Evolutionary conservation across 2,888 invertebrate species (phyloP).

Genomic region (Ormyrus pomaceus): DNA sequence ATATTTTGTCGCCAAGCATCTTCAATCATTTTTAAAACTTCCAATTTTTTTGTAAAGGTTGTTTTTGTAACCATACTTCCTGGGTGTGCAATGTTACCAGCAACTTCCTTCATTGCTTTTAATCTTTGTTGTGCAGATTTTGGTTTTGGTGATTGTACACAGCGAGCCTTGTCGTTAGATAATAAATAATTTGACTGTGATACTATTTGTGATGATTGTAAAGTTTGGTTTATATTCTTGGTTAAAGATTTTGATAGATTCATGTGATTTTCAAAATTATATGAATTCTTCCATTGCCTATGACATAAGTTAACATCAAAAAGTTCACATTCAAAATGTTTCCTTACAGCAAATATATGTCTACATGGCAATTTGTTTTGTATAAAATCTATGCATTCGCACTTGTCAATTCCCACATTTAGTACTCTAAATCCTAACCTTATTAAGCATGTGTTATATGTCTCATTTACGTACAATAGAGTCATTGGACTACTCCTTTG

Average conservation of each 20-base stretch:
- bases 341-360: slow-evolving; percentile 16
- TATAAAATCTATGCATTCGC: slow-evolving; percentile 5
- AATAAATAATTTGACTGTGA: not conserved
- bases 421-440: slow-evolving; percentile 4
- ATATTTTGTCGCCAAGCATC: not conserved
- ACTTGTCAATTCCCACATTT: not conserved
- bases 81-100: not conserved
- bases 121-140: not conserved
- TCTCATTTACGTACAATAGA: not conserved
- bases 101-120: not conserved
- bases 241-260: not conserved
- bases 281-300: not conserved
- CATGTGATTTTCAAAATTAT: slow-evolving; percentile 7
- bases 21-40: not conserved
- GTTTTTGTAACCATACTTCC: not conserved
- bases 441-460: not conserved
- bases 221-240: not conserved
- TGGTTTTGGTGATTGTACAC: not conserved
- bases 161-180: not conserved
- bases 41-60: not conserved
- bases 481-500: not conserved
- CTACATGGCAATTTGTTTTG: not conserved
- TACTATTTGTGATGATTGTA: not conserved
- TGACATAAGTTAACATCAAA: slow-evolving; percentile 1
- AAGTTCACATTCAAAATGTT: not conserved